Percentiles rank a stretch among this genome's conserved stretches.
phyloP scores from a whole-genome alignment of 2,113 vertebrate species.

The Echinops telfairi region DNA sequence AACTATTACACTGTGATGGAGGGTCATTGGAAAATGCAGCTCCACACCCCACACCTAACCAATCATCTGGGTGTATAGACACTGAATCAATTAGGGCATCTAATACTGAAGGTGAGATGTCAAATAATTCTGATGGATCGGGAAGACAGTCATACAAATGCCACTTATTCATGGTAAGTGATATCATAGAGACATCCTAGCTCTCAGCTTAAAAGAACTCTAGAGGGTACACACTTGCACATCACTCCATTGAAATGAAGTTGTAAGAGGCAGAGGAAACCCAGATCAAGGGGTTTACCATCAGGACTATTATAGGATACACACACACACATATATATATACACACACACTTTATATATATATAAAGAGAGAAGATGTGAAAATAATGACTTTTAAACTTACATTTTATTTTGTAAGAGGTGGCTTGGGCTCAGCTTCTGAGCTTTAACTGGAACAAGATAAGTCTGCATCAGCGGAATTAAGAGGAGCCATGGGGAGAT shows the following conservation, averaged over 20 bases:
- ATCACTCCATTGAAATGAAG: conserved; percentile 17
- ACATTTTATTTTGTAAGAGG: background rate
- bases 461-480: background rate
- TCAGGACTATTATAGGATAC: background rate
- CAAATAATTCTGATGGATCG: conserved; percentile 3
- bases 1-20: background rate
- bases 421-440: background rate
- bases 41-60: background rate
- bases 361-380: conserved; percentile 20
- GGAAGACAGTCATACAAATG: background rate
- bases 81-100: background rate
- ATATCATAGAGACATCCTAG: background rate
- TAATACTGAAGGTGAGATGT: background rate
- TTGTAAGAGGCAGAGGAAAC: background rate
- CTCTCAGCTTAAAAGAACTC: conserved; percentile 37
- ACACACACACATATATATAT: too few relatives aligned
- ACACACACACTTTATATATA: background rate
- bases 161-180: background rate
- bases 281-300: background rate
- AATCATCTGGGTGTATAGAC: conserved; percentile 1
- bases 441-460: background rate
- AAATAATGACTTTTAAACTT: conserved; percentile 46
- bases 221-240: background rate
- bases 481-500: background rate
- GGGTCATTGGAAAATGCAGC: background rate